Evolutionary conservation across 1,140 invertebrate genomes (phyloP).

Genomic region (Sarcophaga bullata): DNA sequence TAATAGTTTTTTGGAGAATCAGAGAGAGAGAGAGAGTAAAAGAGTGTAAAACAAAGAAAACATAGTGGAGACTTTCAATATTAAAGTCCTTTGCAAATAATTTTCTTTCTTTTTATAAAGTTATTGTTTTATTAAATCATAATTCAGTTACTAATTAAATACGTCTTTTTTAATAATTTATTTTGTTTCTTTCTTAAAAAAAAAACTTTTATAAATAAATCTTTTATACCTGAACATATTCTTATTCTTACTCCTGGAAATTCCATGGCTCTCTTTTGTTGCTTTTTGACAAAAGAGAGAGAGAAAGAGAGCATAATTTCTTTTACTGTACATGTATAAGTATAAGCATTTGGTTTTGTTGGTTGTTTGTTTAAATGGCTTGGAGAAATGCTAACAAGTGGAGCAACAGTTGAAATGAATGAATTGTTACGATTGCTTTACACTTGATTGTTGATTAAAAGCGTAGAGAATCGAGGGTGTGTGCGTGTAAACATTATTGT

Average conservation of each 20-base stretch:
- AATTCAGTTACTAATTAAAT: background rate
- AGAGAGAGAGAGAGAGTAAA: too few relatives aligned
- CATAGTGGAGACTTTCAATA: slow-evolving; percentile 21
- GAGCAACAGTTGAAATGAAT: slow-evolving; percentile 44
- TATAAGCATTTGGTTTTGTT: background rate
- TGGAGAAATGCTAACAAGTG: slow-evolving; percentile 44
- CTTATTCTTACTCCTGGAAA: background rate
- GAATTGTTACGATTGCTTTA: slow-evolving; percentile 26
- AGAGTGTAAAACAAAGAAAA: too few relatives aligned
- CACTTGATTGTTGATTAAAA: slow-evolving; percentile 23
- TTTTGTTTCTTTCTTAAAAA: too few relatives aligned
- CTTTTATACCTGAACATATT: too few relatives aligned
- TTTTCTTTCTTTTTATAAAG: too few relatives aligned
- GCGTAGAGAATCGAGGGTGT: background rate
- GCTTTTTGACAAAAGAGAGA: slow-evolving; percentile 2
- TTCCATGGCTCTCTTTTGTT: background rate
- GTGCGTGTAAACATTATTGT: background rate
- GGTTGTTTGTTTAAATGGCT: background rate
- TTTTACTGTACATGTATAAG: background rate
- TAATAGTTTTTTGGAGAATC: slow-evolving; percentile 7
- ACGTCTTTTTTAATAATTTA: background rate
- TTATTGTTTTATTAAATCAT: too few relatives aligned
- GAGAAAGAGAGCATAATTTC: background rate
- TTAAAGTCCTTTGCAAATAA: background rate
- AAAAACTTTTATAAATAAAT: too few relatives aligned